Evolutionary conservation across 2,888 invertebrate genomes (phyloP), one percentile per base, ranked within the genome.

Genomic region (Melangyna quadrimaculata): DNA sequence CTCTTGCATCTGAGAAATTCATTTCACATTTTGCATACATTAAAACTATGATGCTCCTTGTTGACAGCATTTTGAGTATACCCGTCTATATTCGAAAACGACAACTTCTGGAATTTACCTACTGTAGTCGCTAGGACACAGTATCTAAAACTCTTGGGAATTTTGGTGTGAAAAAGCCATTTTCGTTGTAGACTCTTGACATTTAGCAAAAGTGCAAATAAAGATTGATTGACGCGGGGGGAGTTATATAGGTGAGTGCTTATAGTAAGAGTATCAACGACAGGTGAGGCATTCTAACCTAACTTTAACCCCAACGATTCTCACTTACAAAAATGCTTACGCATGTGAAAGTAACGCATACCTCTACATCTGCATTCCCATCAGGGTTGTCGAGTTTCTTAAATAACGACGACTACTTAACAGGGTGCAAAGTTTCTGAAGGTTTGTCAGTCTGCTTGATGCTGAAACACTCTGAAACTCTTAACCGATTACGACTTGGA

Each of bases 181-280:
- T 65, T 45, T 65, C 29, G 22, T 19, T 22, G 14, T 2, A 43
- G 43, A 43, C 65, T 43, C n/a, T 32, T 65, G 65, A 32, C 65
- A 65, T 45, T 45, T 45, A 29, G 8, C 63, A 45, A 17, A 63
- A 43, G 40, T 27, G 43, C 63, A 63, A 63, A 63, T 45, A 65
- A 65, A 65, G 65, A 65, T 65, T 45, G 65, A 65, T 65, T 45
- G 65, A 65, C 65, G 32, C 12, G 45, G 12, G 17, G 27, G 63
- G 40, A 63, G 43, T 63, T 63, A 43, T 12, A 14, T 57, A 35
- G 57, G 35, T 12, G 57, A n/a, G 35, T 14, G n/a, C n/a, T n/a
- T n/a, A n/a, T n/a, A n/a, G n/a, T n/a, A 12, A 12, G 22, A 57
- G 32, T 57, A 19, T 35, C 35, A 32, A 63, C 27, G 27, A 43